Conservation (phyloP, 2,113 vertebrate genomes). For the Pelmatolapia mariae region DNA sequence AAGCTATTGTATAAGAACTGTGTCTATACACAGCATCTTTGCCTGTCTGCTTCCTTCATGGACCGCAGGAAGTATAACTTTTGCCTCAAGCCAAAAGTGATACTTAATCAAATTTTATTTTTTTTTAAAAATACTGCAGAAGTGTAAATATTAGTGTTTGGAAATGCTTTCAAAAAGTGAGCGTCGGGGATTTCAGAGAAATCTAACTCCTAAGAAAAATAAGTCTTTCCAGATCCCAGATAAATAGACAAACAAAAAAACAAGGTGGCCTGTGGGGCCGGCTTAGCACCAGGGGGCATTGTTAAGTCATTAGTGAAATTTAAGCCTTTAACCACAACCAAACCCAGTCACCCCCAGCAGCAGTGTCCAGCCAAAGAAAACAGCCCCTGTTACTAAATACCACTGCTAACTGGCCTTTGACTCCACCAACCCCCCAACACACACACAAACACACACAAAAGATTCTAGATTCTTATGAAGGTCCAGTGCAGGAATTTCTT, state of each 20-base stretch:
- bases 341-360: slow-evolving; percentile 17
- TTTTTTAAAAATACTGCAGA: neutral
- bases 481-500: neutral
- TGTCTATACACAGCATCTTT: neutral
- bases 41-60: neutral
- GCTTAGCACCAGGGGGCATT: slow-evolving; percentile 61
- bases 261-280: slow-evolving; percentile 27
- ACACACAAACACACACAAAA: neutral
- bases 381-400: slow-evolving; percentile 53
- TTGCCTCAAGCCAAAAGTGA: neutral
- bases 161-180: slow-evolving; percentile 8
- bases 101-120: neutral
- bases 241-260: slow-evolving; percentile 66
- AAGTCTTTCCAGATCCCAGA: slow-evolving; percentile 44
- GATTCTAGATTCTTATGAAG: slow-evolving; percentile 21
- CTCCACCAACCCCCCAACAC: slow-evolving; percentile 1
- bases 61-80: neutral
- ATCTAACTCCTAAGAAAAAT: slow-evolving; percentile 6
- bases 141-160: slow-evolving; percentile 29
- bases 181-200: neutral
- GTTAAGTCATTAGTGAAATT: slow-evolving; percentile 76
- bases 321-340: slow-evolving; percentile 54
- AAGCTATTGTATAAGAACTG: neutral
- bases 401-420: slow-evolving; percentile 49
- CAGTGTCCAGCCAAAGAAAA: slow-evolving; percentile 58